Evolutionary conservation across 1,140 invertebrate species (phyloP), one percentile per base, ranked within the genome.

Genomic region (Scylla paramamosain): DNA sequence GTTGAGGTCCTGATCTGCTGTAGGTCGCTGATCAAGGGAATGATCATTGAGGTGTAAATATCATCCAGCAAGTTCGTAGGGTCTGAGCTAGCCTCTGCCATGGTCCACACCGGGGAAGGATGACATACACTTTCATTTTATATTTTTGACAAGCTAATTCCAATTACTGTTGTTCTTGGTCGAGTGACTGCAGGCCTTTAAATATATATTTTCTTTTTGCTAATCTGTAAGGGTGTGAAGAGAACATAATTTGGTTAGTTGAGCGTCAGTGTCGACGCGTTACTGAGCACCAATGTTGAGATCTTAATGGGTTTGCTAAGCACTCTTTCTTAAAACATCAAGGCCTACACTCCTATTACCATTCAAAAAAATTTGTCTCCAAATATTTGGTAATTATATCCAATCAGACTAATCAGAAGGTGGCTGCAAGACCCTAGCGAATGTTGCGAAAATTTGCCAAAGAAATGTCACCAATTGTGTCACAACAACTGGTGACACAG

Each of bases 51-150:
- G 67, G n/a, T 94, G 89, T 94, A 94, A 45, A 94, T 84, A 48
- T 94, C 93, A 52, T 94, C 93, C 93, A 94, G 67, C 59, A 94
- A 91, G 88, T 91, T 94, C 88, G 93, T 25, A 84, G 93, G 93
- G 93, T 91, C 93, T 83, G 88, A 52, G 31, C 46, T 48, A 83
- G 67, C 92, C 92, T 94, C 86, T n/a, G 93, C 93, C 93, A 94
- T 94, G 59, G 39, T 77, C 31, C 89, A 93, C 92, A 46, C n/a
- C 6, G 92, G 25, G 31, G 77, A 67, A 12, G 45, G 91, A 82
- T 83, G 91, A 39, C 91, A 92, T 39, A 83, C 59, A 28, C 92
- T 32, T 86, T 93, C 92, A 93, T 93, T 77, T 77, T 82, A 48
- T 87, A 93, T 86, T 87, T 93, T 52, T 86, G 92, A 31, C 8